Conservation (phyloP, 2,797 vertebrate genomes). For the Harpagifer antarcticus region DNA sequence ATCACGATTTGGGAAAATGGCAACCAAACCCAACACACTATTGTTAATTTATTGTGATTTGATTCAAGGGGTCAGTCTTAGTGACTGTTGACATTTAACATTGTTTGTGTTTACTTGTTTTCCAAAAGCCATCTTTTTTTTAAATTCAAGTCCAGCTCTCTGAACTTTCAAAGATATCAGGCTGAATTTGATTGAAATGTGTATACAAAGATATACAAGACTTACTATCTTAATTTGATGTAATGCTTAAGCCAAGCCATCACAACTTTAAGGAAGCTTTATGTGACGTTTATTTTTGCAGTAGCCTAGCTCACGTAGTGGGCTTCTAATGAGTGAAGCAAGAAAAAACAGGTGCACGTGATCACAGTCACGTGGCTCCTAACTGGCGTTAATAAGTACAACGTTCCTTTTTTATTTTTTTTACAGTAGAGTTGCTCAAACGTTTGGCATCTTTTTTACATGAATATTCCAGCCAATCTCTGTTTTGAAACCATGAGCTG, state of each 20-base stretch:
- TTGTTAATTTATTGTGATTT: slow-evolving; percentile 71
- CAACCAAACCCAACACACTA: slow-evolving; percentile 35
- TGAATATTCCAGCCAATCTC: too few species aligned
- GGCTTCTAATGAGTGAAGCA: too few species aligned
- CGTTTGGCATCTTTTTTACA: too few species aligned
- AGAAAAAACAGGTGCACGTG: not conserved
- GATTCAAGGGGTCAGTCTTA: slow-evolving; percentile 65
- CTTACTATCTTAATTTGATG: not conserved
- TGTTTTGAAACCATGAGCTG: too few species aligned
- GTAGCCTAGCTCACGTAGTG: too few species aligned
- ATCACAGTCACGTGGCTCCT: slow-evolving; percentile 25
- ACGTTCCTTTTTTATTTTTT: not conserved
- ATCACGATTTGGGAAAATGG: slow-evolving; percentile 51
- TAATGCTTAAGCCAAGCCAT: not conserved
- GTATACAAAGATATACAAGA: not conserved
- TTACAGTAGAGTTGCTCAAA: not conserved
- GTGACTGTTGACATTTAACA: slow-evolving; percentile 45
- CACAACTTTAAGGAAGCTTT: not conserved
- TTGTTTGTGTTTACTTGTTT: slow-evolving; percentile 19
- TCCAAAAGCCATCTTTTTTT: not conserved
- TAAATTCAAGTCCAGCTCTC: not conserved
- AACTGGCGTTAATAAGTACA: not conserved
- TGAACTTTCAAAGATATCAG: not conserved
- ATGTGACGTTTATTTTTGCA: not conserved
- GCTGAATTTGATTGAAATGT: not conserved